These are phyloP conservation scores for Lasioglossum lativentre DNA, from an alignment of 2,888 invertebrate genomes.

Conservation along the genomic window DNA sequence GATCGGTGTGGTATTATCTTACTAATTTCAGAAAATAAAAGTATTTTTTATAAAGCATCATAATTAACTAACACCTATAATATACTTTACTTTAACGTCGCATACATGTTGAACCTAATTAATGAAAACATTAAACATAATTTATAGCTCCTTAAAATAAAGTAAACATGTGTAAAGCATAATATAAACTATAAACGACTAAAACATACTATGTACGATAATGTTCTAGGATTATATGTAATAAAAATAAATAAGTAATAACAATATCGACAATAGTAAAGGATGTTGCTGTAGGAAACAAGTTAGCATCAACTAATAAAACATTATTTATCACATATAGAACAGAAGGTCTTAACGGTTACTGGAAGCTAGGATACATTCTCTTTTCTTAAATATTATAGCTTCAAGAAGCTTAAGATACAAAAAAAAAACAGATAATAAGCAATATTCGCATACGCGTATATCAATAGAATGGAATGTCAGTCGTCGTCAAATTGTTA, in stretches of 20 bases:
- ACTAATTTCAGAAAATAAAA: conserved; percentile 54
- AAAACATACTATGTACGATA: conserved; percentile 1
- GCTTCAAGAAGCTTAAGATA: background rate
- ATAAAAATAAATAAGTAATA: conserved; percentile 16
- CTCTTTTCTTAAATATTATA: background rate
- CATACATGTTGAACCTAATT: conserved; percentile 39
- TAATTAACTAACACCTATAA: conserved; percentile 24
- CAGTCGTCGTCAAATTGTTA: conserved; percentile 19
- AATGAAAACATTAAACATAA: conserved; percentile 47
- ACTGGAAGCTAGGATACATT: conserved; percentile 10
- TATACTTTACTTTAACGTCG: conserved; percentile 32
- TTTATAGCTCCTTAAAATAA: conserved; percentile 24
- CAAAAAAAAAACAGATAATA: conserved; percentile 17
- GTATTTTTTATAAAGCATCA: conserved; percentile 39
- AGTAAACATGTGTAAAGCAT: background rate
- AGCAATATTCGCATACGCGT: conserved; percentile 9
- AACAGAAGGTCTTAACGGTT: conserved; percentile 20
- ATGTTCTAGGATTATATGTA: background rate
- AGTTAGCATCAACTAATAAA: conserved; percentile 26
- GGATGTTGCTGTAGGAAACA: conserved; percentile 18
- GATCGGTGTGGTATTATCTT: conserved; percentile 24
- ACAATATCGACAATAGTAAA: conserved; percentile 24
- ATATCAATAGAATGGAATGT: conserved; percentile 50
- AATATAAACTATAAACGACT: conserved; percentile 21
- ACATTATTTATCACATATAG: conserved; percentile 38